Base-by-base conservation (phyloP, 1,140 invertebrate species). In the Brachionus paranguensis region DNA sequence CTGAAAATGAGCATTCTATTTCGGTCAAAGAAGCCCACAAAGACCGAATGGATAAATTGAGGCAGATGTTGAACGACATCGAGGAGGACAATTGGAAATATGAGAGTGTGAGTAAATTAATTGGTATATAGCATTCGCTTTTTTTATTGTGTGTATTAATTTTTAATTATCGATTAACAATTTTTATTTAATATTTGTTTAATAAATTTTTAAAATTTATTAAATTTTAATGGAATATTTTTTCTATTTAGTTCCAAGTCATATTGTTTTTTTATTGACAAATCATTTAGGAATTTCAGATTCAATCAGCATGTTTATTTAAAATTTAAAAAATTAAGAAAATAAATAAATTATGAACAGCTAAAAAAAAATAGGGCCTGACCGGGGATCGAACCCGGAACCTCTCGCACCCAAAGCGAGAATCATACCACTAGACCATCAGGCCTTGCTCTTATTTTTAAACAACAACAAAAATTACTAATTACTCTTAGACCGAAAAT, bases 71-170 rank as follows among this genome's bases (percentile, higher is more conserved):
- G 12, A 81, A 60, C 37, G 53, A 81, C 53, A 81, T 81, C n/a
- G 78, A 81, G 53, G 53, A 81, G 8, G 78, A 81, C 3, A 81
- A 81, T 68, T 81, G 78, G 78, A 81, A 64, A 47, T 81, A 81
- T 68, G 64, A 81, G 24, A 81, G 43, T 37, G 53, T 68, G 5
- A 43, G n/a, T 3, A 81, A 81, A 37, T 17, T 81, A 37, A 81
- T 81, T 27, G 78, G 78, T 12, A 60, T 81, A 64, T 81, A 47
- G 60, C n/a, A 33, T 29, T 78, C 5, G n/a, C n/a, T 68, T 29
- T 33, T 29, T 29, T 68, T 68, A 6, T 64, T 72, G 33, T 72
- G 17, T 41, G 43, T 8, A 72, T 72, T 27, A 10, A 24, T 20
- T 60, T 60, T 24, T 20, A 60, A 60, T 17, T n/a, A 60, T 60